Evolutionary conservation across 2,797 vertebrate genomes (phyloP).

Genomic region (Buphagus erythrorhynchus): DNA sequence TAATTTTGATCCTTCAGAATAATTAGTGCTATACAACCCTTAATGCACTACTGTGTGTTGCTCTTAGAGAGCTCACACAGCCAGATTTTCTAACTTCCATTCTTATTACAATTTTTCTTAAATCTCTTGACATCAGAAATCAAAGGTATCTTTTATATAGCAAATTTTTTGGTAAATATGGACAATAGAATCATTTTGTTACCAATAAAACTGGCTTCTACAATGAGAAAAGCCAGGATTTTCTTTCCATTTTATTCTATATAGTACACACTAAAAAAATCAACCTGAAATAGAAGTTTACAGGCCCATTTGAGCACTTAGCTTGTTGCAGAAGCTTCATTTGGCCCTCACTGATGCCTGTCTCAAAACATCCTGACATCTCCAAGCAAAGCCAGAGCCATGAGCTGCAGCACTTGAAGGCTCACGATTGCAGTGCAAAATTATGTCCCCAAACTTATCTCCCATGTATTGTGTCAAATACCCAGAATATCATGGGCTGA

Average conservation of each 20-base stretch:
- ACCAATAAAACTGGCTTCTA: background rate
- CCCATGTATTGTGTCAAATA: background rate
- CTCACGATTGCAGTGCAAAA: background rate
- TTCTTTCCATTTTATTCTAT: background rate
- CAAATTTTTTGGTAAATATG: background rate
- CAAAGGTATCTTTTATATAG: fast-evolving
- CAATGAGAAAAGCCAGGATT: background rate
- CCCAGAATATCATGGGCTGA: background rate
- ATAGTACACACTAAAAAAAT: background rate
- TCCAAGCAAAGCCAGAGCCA: background rate
- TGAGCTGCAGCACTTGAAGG: background rate
- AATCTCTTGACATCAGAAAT: background rate
- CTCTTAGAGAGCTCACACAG: background rate
- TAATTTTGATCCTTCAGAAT: background rate
- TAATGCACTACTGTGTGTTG: fast-evolving
- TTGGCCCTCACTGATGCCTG: fast-evolving
- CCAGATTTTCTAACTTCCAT: background rate
- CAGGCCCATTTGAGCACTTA: background rate
- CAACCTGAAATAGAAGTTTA: background rate
- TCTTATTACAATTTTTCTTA: background rate
- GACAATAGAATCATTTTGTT: background rate
- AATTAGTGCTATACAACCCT: fast-evolving
- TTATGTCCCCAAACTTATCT: background rate
- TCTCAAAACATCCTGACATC: background rate
- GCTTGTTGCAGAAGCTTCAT: fast-evolving